A percentile compares a stretch with the other conserved stretches of the same genome.
Conservation (phyloP, 2,797 vertebrate species). For the Phrynocephalus guinanensis region DNA sequence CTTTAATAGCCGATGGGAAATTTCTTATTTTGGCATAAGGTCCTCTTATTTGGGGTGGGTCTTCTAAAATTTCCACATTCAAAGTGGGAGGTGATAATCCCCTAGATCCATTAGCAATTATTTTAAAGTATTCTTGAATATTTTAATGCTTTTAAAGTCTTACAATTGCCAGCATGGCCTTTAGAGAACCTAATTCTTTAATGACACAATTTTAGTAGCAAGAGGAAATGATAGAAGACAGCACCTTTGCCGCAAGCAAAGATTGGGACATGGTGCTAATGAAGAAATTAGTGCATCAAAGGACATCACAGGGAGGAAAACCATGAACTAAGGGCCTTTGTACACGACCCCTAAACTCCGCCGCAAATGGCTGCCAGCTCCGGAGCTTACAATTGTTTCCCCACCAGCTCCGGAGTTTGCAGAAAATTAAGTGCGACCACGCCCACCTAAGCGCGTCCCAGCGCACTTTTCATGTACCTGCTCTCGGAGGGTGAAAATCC, state of each 20-base stretch:
- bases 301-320: conserved; percentile 33
- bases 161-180: conserved; percentile 2
- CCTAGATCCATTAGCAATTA: background rate
- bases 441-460: too few relatives aligned
- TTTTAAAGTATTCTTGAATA: conserved; percentile 10
- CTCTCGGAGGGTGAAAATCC: too few relatives aligned
- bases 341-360: too few relatives aligned
- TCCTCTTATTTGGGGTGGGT: background rate
- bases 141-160: conserved; percentile 20
- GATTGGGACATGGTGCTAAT: conserved; percentile 31
- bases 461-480: too few relatives aligned
- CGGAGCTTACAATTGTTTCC: too few relatives aligned
- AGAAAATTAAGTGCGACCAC: too few relatives aligned
- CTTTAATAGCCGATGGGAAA: background rate
- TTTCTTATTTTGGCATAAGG: background rate
- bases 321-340: background rate
- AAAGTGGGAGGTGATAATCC: background rate
- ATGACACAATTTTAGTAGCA: conserved; percentile 42
- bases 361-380: too few relatives aligned
- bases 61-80: conserved; percentile 12
- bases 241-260: conserved; percentile 37
- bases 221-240: conserved; percentile 55
- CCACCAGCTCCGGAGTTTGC: too few relatives aligned
- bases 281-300: conserved; percentile 49
- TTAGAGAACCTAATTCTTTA: conserved; percentile 45